Evolutionary conservation across 2,888 invertebrate species (phyloP).

Genomic region (Trichacis sp.): DNA sequence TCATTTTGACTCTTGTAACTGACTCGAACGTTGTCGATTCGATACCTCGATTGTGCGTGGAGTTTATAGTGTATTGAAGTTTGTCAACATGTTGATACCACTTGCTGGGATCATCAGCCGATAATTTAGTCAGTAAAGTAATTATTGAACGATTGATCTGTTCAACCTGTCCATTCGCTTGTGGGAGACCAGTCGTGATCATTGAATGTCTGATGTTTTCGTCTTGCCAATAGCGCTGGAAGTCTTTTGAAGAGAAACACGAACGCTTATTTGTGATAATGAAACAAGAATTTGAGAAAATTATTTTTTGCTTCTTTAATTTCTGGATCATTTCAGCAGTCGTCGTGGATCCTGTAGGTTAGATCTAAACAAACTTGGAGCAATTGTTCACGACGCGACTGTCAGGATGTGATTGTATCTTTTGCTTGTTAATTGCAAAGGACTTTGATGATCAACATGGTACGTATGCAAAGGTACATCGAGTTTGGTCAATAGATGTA

Average conservation of each 20-base stretch:
- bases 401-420: slow-evolving; percentile 11
- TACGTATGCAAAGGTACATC: slow-evolving; percentile 10
- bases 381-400: background rate
- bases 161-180: slow-evolving; percentile 25
- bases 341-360: slow-evolving; percentile 8
- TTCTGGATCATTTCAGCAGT: slow-evolving; percentile 17
- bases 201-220: slow-evolving; percentile 16
- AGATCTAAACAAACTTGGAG: slow-evolving; percentile 10
- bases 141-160: slow-evolving; percentile 16
- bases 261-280: slow-evolving; percentile 28
- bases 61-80: slow-evolving; percentile 23
- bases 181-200: slow-evolving; percentile 21
- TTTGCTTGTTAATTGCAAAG: background rate
- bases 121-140: slow-evolving; percentile 18
- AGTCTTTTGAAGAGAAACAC: slow-evolving; percentile 24
- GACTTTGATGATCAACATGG: slow-evolving; percentile 11
- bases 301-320: slow-evolving; percentile 16
- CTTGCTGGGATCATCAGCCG: slow-evolving; percentile 14
- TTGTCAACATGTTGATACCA: slow-evolving; percentile 20
- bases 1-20: slow-evolving; percentile 8
- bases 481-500: slow-evolving; percentile 13
- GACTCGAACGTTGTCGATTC: slow-evolving; percentile 14
- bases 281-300: slow-evolving; percentile 17
- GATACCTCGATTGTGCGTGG: slow-evolving; percentile 16
- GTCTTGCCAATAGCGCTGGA: slow-evolving; percentile 17